Conservation (phyloP, 2,797 vertebrate genomes). For the Anguilla pacifica region DNA sequence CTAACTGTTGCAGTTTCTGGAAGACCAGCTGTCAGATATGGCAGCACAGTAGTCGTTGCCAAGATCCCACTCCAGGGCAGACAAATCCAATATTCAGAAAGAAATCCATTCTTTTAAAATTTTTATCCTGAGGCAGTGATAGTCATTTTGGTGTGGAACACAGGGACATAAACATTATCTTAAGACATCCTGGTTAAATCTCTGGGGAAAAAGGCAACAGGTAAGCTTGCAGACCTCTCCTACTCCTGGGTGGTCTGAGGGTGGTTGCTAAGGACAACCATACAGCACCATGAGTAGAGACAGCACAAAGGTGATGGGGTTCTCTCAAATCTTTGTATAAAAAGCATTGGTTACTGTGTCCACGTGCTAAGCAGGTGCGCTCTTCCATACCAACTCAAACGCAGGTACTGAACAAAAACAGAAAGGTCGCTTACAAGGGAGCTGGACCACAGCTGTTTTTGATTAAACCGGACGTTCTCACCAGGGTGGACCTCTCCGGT, state of each 20-base stretch:
- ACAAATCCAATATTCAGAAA: neutral
- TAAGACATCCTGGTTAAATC: slow-evolving; percentile 42
- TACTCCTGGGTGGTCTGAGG: slow-evolving; percentile 46
- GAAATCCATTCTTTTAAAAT: neutral
- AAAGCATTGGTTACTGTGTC: neutral
- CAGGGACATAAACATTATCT: slow-evolving; percentile 59
- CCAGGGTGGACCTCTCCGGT: neutral
- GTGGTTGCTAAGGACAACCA: slow-evolving; percentile 36
- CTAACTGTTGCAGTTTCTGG: neutral
- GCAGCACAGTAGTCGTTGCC: neutral
- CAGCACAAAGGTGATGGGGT: neutral
- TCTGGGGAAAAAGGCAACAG: slow-evolving; percentile 30
- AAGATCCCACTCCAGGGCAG: too few species aligned
- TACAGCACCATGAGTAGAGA: neutral
- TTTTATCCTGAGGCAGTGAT: neutral
- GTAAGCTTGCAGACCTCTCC: slow-evolving; percentile 43
- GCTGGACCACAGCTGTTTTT: neutral
- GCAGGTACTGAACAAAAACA: neutral
- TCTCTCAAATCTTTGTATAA: neutral
- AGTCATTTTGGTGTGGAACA: slow-evolving; percentile 10
- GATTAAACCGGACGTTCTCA: neutral
- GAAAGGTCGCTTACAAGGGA: neutral
- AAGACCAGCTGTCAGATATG: neutral
- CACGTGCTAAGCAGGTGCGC: neutral
- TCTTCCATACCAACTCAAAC: neutral